Base-by-base conservation (phyloP, 1,140 invertebrate species). In the Caenorhabditis remanei region DNA sequence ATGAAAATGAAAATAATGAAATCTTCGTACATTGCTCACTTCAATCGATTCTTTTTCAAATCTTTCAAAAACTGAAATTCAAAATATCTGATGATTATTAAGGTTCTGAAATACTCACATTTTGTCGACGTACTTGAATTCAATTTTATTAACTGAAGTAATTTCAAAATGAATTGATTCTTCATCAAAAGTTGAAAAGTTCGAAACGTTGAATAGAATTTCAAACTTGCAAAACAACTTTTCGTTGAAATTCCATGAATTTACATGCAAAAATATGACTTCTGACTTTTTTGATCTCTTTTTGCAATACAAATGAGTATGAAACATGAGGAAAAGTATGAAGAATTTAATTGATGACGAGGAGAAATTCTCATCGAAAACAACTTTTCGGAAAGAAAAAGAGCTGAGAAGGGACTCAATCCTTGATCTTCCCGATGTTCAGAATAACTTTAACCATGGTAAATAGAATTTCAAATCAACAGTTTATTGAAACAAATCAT, bases 11-110 rank as follows among this genome's bases (percentile, higher is more conserved):
- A 79, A 50, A 79, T 50, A 19, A 50, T 21, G 4, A 21, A 14
- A 24, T 53, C 46, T 79, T 40, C 71, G 71, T 50, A 43, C 71
- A 79, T 79, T 79, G 32, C 24, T 14, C 50, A 50, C 32, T 79
- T 79, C 24, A 53, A 8, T 50, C 19, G 7, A 14, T 21, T 21
- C 21, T 53, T 4, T 43, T 24, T 24, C 46, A 50, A 24, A 24
- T 79, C 71, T 48, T 32, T 32, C 32, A 32, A 32, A 7, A 79
- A 79, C 21, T 32, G 11, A 13, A 21, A 21, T 58, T 58, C 56
- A 58, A 58, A 58, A 0, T n/a, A n/a, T 24, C n/a, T 19, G 11
- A 63, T 7, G 19, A 24, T 63, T 32, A 32, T 11, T 9, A 32
- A 21, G 21, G 32, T 11, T 32, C 13, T 21, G n/a, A 11, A 32